Conservation (phyloP, 2,888 invertebrate species). For the Drosophila paranaensis region DNA sequence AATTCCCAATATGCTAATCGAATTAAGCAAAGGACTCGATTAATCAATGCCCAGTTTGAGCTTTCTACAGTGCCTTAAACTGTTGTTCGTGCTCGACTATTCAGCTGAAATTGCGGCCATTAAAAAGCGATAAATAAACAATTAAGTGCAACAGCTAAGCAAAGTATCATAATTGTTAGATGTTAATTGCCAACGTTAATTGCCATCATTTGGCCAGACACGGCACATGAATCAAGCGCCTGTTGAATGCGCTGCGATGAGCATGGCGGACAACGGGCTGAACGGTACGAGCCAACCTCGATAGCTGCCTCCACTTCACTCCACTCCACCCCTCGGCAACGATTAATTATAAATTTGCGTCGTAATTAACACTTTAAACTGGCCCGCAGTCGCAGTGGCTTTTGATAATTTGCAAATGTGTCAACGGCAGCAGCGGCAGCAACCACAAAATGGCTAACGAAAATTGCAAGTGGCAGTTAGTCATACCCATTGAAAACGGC, state of each 20-base stretch:
- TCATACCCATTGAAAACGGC: constrained; percentile 14
- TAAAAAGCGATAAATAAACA: constrained; percentile 75
- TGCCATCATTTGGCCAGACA: constrained; percentile 73
- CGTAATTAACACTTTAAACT: constrained; percentile 82
- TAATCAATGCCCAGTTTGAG: constrained; percentile 22
- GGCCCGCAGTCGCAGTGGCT: constrained; percentile 51
- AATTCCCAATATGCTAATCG: neutral
- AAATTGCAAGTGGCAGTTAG: constrained; percentile 78
- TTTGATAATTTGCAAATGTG: constrained; percentile 80
- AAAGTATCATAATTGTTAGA: constrained; percentile 76
- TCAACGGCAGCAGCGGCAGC: constrained; percentile 57
- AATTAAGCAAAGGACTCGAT: constrained; percentile 10
- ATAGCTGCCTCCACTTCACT: constrained; percentile 5
- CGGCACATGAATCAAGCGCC: constrained; percentile 69
- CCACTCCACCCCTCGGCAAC: constrained; percentile 10
- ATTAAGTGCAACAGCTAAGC: constrained; percentile 64
- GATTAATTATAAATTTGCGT: constrained; percentile 80
- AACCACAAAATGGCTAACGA: constrained; percentile 71
- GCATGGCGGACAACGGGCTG: neutral
- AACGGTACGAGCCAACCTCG: constrained; percentile 12
- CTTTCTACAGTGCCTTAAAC: neutral
- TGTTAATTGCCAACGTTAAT: constrained; percentile 73
- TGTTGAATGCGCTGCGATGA: constrained; percentile 23
- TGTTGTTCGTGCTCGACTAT: constrained; percentile 23
- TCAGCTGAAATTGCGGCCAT: constrained; percentile 52